A percentile compares a stretch with the other conserved stretches of the same genome.
Conservation (phyloP, 1,140 invertebrate genomes). For the Macrobrachium rosenbergii region DNA sequence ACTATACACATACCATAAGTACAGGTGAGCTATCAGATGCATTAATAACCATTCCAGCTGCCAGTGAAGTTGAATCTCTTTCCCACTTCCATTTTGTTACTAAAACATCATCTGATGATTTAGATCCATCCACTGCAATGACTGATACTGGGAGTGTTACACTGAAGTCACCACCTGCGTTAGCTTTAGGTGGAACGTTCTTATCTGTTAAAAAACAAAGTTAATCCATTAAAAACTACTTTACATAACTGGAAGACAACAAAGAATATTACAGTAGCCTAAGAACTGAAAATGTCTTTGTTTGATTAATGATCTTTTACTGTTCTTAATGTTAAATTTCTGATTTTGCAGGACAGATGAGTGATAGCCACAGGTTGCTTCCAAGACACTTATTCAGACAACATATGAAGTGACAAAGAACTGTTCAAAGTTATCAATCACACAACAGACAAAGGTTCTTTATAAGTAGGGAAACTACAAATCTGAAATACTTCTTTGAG, state of each 20-base stretch:
- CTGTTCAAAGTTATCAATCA: no score
- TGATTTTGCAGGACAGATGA: no score
- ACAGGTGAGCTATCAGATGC: constrained; percentile 81
- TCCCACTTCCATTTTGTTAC: constrained; percentile 90
- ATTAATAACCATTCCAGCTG: constrained; percentile 84
- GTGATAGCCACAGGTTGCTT: no score
- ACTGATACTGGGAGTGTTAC: constrained; percentile 82
- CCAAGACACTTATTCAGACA: no score
- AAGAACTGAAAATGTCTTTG: no score
- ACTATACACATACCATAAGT: constrained; percentile 77
- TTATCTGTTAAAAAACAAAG: constrained; percentile 76
- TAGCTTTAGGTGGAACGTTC: constrained; percentile 89
- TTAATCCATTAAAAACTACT: not conserved
- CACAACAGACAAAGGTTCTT: no score
- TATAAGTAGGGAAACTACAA: no score
- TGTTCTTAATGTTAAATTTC: no score
- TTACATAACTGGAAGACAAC: not conserved
- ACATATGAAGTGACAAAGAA: no score
- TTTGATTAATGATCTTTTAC: not conserved
- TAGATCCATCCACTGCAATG: constrained; percentile 86
- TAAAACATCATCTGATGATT: constrained; percentile 88
- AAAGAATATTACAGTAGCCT: no score
- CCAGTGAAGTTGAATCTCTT: constrained; percentile 83
- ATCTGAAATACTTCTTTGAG: no score
- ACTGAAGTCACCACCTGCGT: constrained; percentile 87